A percentile compares a stretch with the other conserved stretches of the same genome.
phyloP scores from a whole-genome alignment of 2,888 invertebrate species.

The Fragum whitleyi region DNA sequence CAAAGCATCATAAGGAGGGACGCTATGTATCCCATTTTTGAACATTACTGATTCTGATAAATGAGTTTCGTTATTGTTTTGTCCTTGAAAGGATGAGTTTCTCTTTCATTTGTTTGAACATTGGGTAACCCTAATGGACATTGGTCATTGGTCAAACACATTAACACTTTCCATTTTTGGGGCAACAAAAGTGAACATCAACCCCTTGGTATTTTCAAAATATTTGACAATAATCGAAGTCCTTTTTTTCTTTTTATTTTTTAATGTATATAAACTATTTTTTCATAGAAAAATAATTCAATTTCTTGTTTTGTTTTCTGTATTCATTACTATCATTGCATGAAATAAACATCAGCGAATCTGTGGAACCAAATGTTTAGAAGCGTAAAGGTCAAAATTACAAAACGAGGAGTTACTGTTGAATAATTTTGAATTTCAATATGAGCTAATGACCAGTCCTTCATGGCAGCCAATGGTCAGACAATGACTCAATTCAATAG shows the following conservation, averaged over 20 bases:
- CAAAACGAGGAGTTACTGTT: background rate
- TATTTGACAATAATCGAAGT: too few relatives aligned
- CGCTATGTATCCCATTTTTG: too few relatives aligned
- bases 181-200: too few relatives aligned
- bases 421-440: slow-evolving; percentile 19
- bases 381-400: background rate
- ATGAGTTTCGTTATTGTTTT: background rate
- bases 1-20: too few relatives aligned
- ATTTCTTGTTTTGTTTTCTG: too few relatives aligned
- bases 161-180: background rate
- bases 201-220: too few relatives aligned
- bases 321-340: too few relatives aligned
- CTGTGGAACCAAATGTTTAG: too few relatives aligned
- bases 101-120: background rate
- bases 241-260: too few relatives aligned
- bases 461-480: background rate
- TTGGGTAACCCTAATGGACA: slow-evolving; percentile 11
- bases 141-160: slow-evolving; percentile 25
- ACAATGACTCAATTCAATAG: background rate
- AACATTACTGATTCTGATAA: slow-evolving; percentile 8
- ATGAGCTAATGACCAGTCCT: background rate
- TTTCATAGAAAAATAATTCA: too few relatives aligned
- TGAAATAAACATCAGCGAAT: too few relatives aligned
- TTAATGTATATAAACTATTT: too few relatives aligned
- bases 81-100: background rate